Percentiles rank a stretch among this genome's conserved stretches.
These are phyloP conservation scores for Tolmerus cingulatus DNA, from an alignment of 2,888 invertebrate species.

Conservation along the genomic window DNA sequence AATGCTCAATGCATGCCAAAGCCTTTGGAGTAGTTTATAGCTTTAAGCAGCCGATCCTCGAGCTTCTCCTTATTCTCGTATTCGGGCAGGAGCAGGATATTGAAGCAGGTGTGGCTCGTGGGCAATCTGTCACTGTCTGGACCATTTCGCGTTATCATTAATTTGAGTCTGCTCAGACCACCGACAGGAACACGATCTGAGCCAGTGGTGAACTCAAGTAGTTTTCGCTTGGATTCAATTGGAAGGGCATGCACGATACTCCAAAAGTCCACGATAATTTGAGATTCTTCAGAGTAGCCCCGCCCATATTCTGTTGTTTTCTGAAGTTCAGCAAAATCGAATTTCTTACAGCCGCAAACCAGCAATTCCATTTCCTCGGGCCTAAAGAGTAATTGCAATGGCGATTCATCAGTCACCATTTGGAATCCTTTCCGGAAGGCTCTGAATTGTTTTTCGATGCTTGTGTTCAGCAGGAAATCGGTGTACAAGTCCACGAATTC, in stretches of 20 bases:
- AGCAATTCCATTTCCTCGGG: conserved; percentile 93
- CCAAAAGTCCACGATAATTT: conserved; percentile 87
- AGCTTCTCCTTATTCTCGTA: conserved; percentile 86
- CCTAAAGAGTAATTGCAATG: conserved; percentile 83
- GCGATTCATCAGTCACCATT: conserved; percentile 96
- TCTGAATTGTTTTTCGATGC: conserved; percentile 88
- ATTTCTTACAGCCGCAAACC: conserved; percentile 92
- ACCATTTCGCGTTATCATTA: conserved; percentile 90
- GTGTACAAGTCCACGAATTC: conserved; percentile 91
- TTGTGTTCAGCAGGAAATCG: conserved; percentile 87
- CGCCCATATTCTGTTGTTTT: conserved; percentile 94
- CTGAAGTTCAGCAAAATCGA: conserved; percentile 91
- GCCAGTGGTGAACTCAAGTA: conserved; percentile 88
- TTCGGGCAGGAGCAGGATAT: conserved; percentile 90
- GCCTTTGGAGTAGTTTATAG: conserved; percentile 94
- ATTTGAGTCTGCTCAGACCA: conserved; percentile 84
- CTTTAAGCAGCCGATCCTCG: conserved; percentile 88
- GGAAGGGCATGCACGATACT: conserved; percentile 82
- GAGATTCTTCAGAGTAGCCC: conserved; percentile 82
- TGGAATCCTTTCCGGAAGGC: conserved; percentile 93
- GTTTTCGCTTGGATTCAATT: conserved; percentile 81
- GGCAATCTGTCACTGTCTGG: conserved; percentile 92
- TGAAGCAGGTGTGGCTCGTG: conserved; percentile 96
- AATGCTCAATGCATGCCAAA: conserved; percentile 81
- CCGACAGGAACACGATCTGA: conserved; percentile 94